Conservation (phyloP, 1,140 invertebrate genomes). For the Kradibia gibbosae region DNA sequence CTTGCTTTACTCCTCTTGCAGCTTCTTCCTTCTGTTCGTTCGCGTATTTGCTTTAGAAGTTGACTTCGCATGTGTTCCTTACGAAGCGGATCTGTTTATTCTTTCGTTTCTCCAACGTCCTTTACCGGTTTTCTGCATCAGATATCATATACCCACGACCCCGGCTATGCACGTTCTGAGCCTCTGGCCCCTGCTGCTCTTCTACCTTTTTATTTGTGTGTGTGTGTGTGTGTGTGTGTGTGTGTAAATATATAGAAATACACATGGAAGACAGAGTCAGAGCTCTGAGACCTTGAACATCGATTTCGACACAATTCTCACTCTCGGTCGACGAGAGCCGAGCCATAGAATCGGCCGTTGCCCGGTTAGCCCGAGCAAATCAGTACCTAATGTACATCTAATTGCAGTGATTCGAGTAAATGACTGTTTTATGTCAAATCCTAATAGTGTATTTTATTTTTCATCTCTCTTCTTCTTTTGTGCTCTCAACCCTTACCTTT, state of each 20-base stretch:
- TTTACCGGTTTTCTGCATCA: constrained; percentile 72
- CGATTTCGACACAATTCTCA: constrained; percentile 15
- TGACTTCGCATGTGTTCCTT: constrained; percentile 31
- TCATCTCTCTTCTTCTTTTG: constrained; percentile 17
- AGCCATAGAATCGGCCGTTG: background rate
- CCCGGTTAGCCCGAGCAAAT: background rate
- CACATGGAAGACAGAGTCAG: background rate
- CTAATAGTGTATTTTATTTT: constrained; percentile 46
- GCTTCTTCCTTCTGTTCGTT: constrained; percentile 54
- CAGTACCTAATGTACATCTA: background rate
- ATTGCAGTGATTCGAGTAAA: constrained; percentile 9
- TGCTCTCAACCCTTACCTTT: constrained; percentile 31
- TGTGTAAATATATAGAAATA: background rate
- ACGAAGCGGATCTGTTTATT: constrained; percentile 20
- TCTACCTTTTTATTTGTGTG: constrained; percentile 27
- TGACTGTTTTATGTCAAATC: constrained; percentile 6
- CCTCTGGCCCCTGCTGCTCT: constrained; percentile 55
- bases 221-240: constrained; percentile 6
- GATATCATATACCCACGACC: constrained; percentile 68
- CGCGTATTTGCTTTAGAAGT: constrained; percentile 61
- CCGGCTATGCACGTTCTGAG: constrained; percentile 52
- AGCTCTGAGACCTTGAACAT: background rate
- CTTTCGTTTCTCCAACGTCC: constrained; percentile 54
- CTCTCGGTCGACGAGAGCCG: background rate
- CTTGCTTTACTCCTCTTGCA: constrained; percentile 28